Conservation (phyloP, 2,113 vertebrate species). For the Pandion haliaetus region DNA sequence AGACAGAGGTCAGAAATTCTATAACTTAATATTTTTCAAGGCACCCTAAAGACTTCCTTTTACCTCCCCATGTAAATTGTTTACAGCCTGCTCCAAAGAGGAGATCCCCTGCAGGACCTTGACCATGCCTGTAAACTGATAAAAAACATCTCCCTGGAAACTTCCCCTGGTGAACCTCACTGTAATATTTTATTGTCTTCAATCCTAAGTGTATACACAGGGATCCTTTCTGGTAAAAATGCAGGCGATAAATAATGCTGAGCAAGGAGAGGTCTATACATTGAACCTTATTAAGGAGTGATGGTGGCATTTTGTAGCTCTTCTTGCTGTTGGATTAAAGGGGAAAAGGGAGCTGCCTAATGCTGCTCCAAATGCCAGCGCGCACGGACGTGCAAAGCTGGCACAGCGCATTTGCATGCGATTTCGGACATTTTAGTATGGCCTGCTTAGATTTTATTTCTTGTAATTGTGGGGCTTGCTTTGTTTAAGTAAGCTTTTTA, state of each 20-base stretch:
- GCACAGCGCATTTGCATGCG: neutral
- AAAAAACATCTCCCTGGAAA: constrained; percentile 39
- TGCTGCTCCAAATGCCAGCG: neutral
- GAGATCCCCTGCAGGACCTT: neutral
- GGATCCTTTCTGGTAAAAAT: neutral
- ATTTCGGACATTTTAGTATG: neutral
- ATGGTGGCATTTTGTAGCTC: neutral
- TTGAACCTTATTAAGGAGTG: neutral
- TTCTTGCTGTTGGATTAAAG: neutral
- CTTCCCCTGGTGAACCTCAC: neutral
- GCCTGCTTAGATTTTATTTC: neutral
- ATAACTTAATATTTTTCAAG: constrained; percentile 57
- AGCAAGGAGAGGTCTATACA: neutral
- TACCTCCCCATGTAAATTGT: constrained; percentile 18
- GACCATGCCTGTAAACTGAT: neutral
- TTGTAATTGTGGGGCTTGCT: constrained; percentile 1
- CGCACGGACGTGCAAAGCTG: neutral
- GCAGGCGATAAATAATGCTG: neutral
- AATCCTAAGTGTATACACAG: neutral
- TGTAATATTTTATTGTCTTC: constrained; percentile 29
- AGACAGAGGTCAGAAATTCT: constrained; percentile 54
- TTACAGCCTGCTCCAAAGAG: constrained; percentile 15
- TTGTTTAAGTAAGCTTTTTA: constrained; percentile 38
- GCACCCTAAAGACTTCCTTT: constrained; percentile 37
- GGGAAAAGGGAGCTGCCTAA: neutral